Evolutionary conservation across 1,140 invertebrate genomes (phyloP).

Genomic region (Cydia pomonella): DNA sequence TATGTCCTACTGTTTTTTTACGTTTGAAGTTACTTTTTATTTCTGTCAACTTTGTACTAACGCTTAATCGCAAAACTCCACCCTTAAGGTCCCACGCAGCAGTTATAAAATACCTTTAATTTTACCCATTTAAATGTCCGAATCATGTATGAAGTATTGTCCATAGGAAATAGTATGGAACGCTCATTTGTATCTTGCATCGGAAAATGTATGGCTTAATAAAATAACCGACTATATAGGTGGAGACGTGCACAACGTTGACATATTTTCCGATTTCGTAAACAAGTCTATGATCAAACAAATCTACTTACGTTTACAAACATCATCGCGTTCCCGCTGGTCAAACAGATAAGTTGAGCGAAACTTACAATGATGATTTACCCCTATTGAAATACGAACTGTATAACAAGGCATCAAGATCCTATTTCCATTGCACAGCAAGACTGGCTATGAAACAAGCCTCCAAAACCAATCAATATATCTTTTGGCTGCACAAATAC

Average conservation of each 20-base stretch:
- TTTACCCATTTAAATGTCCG: no score
- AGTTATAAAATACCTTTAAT: no score
- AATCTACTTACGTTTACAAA: background rate
- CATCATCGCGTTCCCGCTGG: background rate
- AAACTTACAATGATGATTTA: background rate
- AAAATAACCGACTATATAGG: no score
- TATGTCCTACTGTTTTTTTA: no score
- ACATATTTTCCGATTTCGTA: no score
- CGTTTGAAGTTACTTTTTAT: background rate
- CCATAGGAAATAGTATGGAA: no score
- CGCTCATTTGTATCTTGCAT: no score
- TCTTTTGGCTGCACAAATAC: slow-evolving; percentile 17
- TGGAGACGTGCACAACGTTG: no score
- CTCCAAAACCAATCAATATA: slow-evolving; percentile 17
- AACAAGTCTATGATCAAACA: background rate
- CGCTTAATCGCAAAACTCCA: background rate
- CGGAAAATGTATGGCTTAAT: no score
- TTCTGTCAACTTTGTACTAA: background rate
- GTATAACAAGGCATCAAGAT: background rate
- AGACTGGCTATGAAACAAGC: background rate
- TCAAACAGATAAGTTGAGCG: background rate
- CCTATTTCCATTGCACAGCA: background rate
- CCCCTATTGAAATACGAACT: background rate
- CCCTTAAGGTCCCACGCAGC: background rate
- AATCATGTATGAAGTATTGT: no score